These are phyloP conservation scores for Caradrina kadenii DNA, from an alignment of 2,888 invertebrate genomes.

Conservation along the genomic window DNA sequence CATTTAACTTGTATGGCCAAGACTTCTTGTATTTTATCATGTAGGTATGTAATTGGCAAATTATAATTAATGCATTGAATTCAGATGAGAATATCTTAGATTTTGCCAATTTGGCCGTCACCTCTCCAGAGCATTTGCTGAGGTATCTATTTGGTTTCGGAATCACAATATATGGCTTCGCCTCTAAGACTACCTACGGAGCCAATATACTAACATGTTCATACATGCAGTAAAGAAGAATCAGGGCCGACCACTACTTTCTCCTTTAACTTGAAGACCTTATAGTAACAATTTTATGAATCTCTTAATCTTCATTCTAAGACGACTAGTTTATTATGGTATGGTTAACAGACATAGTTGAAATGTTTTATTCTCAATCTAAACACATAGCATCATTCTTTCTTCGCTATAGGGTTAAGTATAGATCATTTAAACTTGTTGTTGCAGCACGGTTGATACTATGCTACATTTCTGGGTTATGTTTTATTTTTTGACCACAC, in stretches of 20 bases:
- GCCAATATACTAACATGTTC: background rate
- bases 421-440: background rate
- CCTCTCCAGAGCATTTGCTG: background rate
- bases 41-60: background rate
- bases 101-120: background rate
- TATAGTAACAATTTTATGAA: conserved; percentile 13
- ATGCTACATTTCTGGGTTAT: background rate
- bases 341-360: background rate
- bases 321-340: too few relatives aligned
- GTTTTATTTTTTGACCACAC: background rate
- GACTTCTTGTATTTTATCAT: background rate
- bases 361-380: background rate
- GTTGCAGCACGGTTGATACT: too few relatives aligned
- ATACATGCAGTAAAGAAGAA: too few relatives aligned
- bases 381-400: background rate
- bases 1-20: background rate
- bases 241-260: conserved; percentile 2
- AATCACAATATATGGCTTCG: too few relatives aligned
- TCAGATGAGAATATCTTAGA: background rate
- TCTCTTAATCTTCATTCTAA: background rate
- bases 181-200: too few relatives aligned
- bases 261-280: conserved; percentile 9
- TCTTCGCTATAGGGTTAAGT: background rate
- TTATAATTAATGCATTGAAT: background rate
- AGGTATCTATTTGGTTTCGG: background rate